Base-by-base conservation (phyloP, 2,888 invertebrate species). In the Drosophila mimica region DNA sequence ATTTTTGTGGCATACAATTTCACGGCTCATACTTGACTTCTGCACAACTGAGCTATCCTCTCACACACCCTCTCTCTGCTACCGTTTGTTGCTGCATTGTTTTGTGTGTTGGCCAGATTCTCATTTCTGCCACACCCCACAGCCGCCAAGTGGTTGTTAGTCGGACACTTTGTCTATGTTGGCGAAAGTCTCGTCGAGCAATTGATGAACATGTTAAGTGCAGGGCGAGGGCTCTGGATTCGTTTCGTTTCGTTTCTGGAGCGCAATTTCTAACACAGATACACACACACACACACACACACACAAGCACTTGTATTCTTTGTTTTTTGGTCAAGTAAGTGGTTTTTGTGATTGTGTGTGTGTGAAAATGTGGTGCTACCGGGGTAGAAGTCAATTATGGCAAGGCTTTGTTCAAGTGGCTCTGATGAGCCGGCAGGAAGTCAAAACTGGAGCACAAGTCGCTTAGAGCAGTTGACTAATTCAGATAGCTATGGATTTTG, bases 181-280 rank as follows among this genome's bases (percentile, higher is more conserved):
- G 80, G 80, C 70, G 73, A 77, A 81, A 83, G 77, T 70, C 70
- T 74, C 65, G 71, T 69, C 68, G 77, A 67, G 78, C 88, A 89
- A 89, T 90, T 89, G 88, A 90, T 89, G 89, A 90, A 88, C 87
- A 82, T 89, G 90, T 90, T 88, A 86, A 88, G 90, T 87, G 89
- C 77, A 70, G 75, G 83, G 81, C 67, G 76, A 79, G 85, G 79
- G 79, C 79, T 79, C 70, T 56, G 69, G 64, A 81, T 76, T 76
- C 58, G 67, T 88, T 85, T 76, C 79, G 76, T 70, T 81, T 73
- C 65, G 60, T 79, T 79, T 80, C 76, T 82, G 68, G 71, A 82
- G 76, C 81, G 59, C 72, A 67, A 54, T 77, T 82, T 67, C 63
- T 31, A 46, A 46, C 46, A 46, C 46, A 46, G 25, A 25, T 65